Evolutionary conservation across 2,113 vertebrate species (phyloP).

Genomic region (Callipepla californica): DNA sequence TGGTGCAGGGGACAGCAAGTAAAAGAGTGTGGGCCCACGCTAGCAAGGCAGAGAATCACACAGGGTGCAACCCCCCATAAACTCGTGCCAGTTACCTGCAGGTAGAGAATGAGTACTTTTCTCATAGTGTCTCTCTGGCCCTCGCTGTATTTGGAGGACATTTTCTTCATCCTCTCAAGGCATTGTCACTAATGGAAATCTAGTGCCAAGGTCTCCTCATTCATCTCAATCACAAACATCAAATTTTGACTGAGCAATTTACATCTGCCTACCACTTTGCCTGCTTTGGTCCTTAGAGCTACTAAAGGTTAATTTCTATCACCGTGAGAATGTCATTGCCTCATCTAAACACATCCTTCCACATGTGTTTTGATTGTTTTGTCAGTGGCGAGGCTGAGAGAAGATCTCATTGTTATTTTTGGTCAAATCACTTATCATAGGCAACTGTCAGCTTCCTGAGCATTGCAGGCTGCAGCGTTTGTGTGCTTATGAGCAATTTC

Average conservation of each 20-base stretch:
- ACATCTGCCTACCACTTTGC: not conserved
- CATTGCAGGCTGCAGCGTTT: not conserved
- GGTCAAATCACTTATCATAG: not conserved
- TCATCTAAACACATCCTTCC: not conserved
- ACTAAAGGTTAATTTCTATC: not conserved
- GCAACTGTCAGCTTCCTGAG: not conserved
- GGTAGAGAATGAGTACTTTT: not conserved
- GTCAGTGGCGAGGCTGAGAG: not conserved
- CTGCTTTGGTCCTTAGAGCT: not conserved
- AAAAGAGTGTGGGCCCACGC: not conserved
- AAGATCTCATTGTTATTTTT: not conserved
- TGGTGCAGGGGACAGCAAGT: not conserved
- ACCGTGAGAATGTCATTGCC: not conserved
- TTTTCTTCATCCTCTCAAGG: not conserved
- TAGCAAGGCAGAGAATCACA: not conserved
- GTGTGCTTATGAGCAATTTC: not conserved
- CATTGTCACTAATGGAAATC: not conserved
- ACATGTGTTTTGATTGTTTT: not conserved
- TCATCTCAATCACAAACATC: not conserved
- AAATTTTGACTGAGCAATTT: not conserved
- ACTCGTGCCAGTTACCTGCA: not conserved
- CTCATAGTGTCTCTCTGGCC: not conserved
- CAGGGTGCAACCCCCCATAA: not conserved
- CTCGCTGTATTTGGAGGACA: not conserved
- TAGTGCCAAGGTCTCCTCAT: not conserved